phyloP scores from a whole-genome alignment of 2,113 vertebrate genomes.

The Python bivittatus region DNA sequence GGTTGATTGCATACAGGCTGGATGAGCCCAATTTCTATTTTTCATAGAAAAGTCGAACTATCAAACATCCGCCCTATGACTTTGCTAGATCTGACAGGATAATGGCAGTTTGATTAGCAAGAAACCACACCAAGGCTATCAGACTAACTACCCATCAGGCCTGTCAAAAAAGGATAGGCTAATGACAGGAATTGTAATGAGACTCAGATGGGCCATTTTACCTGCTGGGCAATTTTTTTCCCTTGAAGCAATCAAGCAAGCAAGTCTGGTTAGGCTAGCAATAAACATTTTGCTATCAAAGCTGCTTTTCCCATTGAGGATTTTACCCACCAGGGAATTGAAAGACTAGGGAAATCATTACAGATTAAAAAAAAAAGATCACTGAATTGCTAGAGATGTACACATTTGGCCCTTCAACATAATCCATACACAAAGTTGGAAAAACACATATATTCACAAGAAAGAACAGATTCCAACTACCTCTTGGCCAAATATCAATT shows the following conservation, averaged over 20 bases:
- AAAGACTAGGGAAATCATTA: neutral
- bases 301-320: constrained; percentile 26
- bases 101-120: constrained; percentile 31
- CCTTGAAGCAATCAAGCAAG: constrained; percentile 23
- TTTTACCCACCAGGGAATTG: no score
- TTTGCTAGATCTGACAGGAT: constrained; percentile 19
- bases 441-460: neutral
- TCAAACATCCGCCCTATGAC: neutral
- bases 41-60: constrained; percentile 19
- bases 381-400: constrained; percentile 18
- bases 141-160: neutral
- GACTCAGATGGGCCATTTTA: constrained; percentile 35
- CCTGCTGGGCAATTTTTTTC: neutral
- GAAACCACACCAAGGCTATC: neutral
- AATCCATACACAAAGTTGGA: neutral
- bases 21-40: constrained; percentile 5
- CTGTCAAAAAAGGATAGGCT: constrained; percentile 38
- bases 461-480: neutral
- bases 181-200: constrained; percentile 36
- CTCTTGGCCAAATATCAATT: constrained; percentile 45
- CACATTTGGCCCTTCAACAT: neutral
- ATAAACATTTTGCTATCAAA: neutral
- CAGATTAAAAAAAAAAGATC: neutral
- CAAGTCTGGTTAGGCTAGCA: neutral
- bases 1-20: constrained; percentile 35